Conservation (phyloP, 2,888 invertebrate genomes). For the Nomada lathburiana region DNA sequence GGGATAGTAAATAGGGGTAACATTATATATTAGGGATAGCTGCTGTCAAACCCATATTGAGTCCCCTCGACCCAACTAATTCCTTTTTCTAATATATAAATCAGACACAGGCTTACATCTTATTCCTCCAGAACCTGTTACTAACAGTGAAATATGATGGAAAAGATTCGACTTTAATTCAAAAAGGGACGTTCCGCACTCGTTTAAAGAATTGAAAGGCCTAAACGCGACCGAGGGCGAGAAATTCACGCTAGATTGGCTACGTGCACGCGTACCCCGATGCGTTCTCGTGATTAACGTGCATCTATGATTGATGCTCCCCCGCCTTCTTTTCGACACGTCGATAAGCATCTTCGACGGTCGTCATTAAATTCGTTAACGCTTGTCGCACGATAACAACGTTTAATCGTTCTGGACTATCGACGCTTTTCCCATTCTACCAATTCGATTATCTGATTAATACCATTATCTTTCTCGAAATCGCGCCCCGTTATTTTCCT, state of each 20-base stretch:
- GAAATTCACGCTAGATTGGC: constrained; percentile 55
- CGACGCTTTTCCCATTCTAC: no score
- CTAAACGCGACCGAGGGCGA: constrained; percentile 9
- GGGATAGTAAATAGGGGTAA: no score
- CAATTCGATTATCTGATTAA: background rate
- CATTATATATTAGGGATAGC: no score
- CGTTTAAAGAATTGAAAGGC: constrained; percentile 15
- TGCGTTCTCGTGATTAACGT: constrained; percentile 48
- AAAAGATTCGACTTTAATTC: background rate
- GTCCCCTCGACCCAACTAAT: no score
- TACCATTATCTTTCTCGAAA: no score
- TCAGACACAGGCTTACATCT: no score
- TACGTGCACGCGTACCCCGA: constrained; percentile 45
- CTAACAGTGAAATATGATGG: background rate
- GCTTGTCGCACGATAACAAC: background rate
- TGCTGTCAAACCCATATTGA: no score
- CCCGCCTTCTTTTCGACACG: constrained; percentile 39
- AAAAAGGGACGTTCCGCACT: background rate
- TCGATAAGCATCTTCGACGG: constrained; percentile 45
- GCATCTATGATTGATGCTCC: constrained; percentile 59
- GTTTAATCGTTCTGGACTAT: background rate
- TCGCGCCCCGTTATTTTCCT: no score
- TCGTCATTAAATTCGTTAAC: constrained; percentile 40
- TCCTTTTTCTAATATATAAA: no score
- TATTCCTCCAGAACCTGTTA: no score